phyloP scores from a whole-genome alignment of 2,113 vertebrate species.

The Aix galericulata region DNA sequence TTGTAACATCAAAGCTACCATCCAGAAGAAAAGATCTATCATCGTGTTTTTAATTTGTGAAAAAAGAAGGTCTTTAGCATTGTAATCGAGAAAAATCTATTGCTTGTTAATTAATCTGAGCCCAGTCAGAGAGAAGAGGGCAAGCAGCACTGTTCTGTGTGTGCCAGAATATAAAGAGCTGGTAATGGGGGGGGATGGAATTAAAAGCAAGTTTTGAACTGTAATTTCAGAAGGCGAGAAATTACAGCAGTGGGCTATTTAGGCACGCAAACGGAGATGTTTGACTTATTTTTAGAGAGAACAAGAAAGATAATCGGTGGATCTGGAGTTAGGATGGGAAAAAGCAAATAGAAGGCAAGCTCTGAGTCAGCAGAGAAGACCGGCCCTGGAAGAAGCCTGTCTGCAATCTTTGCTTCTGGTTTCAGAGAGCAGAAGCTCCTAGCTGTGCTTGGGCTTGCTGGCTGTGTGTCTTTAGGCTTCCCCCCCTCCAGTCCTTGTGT shows the following conservation, averaged over 20 bases:
- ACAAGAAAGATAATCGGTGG: neutral
- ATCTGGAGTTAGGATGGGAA: neutral
- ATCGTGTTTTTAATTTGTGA: neutral
- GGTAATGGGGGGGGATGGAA: neutral
- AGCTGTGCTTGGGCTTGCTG: neutral
- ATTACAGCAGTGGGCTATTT: neutral
- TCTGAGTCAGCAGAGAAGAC: neutral
- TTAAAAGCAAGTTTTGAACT: neutral
- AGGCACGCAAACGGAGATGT: neutral
- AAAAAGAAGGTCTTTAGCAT: neutral
- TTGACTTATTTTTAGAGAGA: conserved; percentile 13
- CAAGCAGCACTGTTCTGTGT: neutral
- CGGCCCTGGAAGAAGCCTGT: neutral
- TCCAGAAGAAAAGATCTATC: neutral
- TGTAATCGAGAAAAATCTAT: neutral
- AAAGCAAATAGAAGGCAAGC: neutral
- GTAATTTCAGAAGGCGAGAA: neutral
- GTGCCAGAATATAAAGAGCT: neutral
- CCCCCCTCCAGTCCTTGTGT: neutral
- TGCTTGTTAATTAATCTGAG: neutral
- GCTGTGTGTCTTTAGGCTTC: neutral
- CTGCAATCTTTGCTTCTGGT: neutral
- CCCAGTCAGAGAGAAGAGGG: neutral
- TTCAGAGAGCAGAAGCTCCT: neutral
- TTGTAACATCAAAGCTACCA: neutral